Conservation (phyloP, 2,113 vertebrate genomes). For the Rhombomys opimus region DNA sequence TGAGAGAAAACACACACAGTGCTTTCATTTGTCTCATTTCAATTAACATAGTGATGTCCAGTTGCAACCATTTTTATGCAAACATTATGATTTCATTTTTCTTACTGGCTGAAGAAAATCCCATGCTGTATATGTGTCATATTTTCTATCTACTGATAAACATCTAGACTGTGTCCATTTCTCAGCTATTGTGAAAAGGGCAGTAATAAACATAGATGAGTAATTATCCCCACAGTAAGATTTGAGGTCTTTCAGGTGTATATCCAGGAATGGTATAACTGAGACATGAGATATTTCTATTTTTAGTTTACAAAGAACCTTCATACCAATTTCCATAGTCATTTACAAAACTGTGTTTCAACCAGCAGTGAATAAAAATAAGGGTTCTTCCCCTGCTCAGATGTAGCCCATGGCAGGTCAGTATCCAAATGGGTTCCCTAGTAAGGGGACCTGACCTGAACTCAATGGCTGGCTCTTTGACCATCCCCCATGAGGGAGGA, state of each 20-base stretch:
- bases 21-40: not conserved
- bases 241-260: not conserved
- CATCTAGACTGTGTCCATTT: not conserved
- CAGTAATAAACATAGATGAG: not conserved
- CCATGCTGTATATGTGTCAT: not conserved
- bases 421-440: no score
- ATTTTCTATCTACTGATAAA: not conserved
- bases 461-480: no score
- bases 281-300: not conserved
- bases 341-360: not conserved
- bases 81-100: not conserved
- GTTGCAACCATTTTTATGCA: not conserved
- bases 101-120: not conserved
- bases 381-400: no score
- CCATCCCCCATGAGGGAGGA: no score
- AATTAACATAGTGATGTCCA: not conserved
- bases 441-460: no score
- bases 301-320: not conserved
- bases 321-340: not conserved
- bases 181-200: not conserved
- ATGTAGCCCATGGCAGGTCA: no score
- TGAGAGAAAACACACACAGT: not conserved
- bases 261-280: not conserved
- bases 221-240: not conserved
- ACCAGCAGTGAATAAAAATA: not conserved